phyloP scores from a whole-genome alignment of 64 coral and sea anemone genomes.

The Montipora efflorescens region DNA sequence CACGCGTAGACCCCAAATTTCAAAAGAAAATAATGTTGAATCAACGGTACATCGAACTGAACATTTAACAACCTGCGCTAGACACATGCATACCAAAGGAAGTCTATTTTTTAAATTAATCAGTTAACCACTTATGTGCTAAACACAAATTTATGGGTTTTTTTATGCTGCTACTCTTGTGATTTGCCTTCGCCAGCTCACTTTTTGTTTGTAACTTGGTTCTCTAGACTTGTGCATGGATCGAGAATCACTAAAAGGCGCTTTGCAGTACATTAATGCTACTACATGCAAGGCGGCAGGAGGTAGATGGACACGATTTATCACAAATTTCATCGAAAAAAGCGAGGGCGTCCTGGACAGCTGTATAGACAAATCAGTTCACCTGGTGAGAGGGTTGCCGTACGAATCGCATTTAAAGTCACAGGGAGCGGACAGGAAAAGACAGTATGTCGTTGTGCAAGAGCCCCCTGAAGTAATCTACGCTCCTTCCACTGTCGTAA shows the following conservation, averaged over 20 bases:
- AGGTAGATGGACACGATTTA: not conserved
- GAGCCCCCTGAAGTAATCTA: constrained; percentile 15
- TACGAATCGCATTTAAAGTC: not conserved
- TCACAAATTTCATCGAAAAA: constrained; percentile 20
- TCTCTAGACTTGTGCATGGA: not conserved
- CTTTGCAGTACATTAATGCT: constrained; percentile 1
- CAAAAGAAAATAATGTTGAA: constrained; percentile 1
- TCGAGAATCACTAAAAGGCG: not conserved
- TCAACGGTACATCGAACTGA: not conserved
- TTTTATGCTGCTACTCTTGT: not conserved
- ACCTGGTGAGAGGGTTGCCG: not conserved
- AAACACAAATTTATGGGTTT: not conserved
- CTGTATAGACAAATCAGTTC: not conserved
- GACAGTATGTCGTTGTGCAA: constrained; percentile 15
- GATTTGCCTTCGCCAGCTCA: not conserved
- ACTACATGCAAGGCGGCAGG: not conserved
- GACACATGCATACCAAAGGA: not conserved
- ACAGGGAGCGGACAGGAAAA: constrained; percentile 15
- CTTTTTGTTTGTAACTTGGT: not conserved
- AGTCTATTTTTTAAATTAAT: constrained; percentile 1
- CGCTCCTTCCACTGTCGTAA: constrained; percentile 39
- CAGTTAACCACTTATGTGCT: not conserved
- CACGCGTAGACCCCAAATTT: not conserved
- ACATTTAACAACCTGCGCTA: not conserved
- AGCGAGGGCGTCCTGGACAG: constrained; percentile 15